Percentiles rank a stretch among this genome's conserved stretches.
These are phyloP conservation scores for Scotopteryx bipunctaria DNA, from an alignment of 2,888 invertebrate genomes.

Conservation along the genomic window DNA sequence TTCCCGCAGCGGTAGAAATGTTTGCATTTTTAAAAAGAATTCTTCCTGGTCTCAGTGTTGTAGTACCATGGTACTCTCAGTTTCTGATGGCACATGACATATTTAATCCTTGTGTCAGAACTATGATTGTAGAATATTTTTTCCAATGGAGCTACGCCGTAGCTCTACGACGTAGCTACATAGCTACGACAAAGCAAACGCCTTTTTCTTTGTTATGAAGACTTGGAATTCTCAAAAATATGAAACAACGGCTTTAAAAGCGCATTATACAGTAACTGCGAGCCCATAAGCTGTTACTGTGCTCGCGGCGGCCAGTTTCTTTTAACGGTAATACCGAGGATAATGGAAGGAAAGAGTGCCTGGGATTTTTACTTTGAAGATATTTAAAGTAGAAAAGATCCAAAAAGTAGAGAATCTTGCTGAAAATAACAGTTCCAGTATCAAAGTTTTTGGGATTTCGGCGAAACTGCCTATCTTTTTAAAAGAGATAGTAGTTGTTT, in stretches of 20 bases:
- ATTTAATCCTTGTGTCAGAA: too few relatives aligned
- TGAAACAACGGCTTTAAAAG: constrained; percentile 39
- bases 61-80: too few relatives aligned
- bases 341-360: constrained; percentile 31
- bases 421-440: too few relatives aligned
- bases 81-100: too few relatives aligned
- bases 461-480: too few relatives aligned
- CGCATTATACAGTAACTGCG: constrained; percentile 35
- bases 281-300: constrained; percentile 38
- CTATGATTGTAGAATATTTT: not conserved
- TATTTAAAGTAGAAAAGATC: constrained; percentile 6
- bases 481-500: too few relatives aligned
- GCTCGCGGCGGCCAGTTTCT: constrained; percentile 53
- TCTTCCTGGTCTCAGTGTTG: too few relatives aligned
- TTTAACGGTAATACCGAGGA: constrained; percentile 54
- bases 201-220: constrained; percentile 19
- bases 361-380: constrained; percentile 21
- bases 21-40: too few relatives aligned
- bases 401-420: too few relatives aligned
- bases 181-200: not conserved
- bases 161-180: constrained; percentile 18
- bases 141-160: constrained; percentile 7
- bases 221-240: constrained; percentile 37
- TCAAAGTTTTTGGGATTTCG: too few relatives aligned
- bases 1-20: too few relatives aligned